phyloP scores from a whole-genome alignment of 1,140 invertebrate genomes.

The Ditylenchus dipsaci region DNA sequence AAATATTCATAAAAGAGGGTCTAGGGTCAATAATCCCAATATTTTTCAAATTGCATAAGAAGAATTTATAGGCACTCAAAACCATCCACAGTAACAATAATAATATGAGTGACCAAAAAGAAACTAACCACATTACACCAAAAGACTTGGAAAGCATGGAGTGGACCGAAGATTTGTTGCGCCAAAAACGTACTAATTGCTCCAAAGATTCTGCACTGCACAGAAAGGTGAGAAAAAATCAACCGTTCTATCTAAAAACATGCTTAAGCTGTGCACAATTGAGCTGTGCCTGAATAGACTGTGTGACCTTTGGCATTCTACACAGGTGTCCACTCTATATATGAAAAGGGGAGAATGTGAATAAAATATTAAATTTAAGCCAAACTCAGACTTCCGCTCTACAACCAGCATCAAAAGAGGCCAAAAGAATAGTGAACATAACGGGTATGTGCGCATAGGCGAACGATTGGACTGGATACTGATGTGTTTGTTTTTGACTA shows the following conservation, averaged over 20 bases:
- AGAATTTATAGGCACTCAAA: no score
- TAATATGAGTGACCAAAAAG: no score
- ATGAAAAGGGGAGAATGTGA: background rate
- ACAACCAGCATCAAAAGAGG: background rate
- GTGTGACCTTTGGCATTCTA: background rate
- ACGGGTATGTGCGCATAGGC: conserved; percentile 48
- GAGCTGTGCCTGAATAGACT: background rate
- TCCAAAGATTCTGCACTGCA: background rate
- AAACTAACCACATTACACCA: no score
- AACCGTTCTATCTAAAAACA: background rate
- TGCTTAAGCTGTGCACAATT: background rate
- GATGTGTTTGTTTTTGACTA: conserved; percentile 45
- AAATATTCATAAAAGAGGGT: no score
- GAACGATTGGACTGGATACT: conserved; percentile 45
- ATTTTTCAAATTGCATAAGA: no score
- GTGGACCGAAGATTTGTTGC: background rate
- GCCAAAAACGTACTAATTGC: conserved; percentile 2
- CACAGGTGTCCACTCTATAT: background rate
- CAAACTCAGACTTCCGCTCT: background rate
- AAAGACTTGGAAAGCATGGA: background rate
- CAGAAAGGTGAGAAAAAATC: background rate
- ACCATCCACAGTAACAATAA: no score
- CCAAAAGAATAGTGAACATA: conserved; percentile 26
- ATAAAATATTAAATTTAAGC: background rate
- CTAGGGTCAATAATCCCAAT: no score